These are phyloP conservation scores for Leucopternis melanops DNA, from an alignment of 2,113 vertebrate species.

Conservation along the genomic window DNA sequence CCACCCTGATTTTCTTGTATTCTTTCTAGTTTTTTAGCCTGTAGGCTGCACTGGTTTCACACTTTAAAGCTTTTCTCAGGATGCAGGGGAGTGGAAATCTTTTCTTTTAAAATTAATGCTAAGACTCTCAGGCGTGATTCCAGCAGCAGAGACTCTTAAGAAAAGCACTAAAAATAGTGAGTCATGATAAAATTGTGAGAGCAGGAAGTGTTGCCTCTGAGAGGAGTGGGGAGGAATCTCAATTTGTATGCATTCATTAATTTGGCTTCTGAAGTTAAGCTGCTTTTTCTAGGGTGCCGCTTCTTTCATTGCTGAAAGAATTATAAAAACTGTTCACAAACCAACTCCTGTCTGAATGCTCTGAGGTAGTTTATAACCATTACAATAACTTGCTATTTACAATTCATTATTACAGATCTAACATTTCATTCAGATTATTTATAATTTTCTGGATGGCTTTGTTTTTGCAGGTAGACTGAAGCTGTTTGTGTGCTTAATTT, in stretches of 20 bases:
- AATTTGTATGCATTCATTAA: constrained; percentile 46
- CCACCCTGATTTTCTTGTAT: background rate
- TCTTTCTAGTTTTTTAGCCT: background rate
- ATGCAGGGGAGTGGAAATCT: background rate
- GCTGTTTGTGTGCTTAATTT: constrained; percentile 38
- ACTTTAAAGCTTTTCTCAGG: background rate
- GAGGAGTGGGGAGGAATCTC: constrained; percentile 48
- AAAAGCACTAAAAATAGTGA: constrained; percentile 40
- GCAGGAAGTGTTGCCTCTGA: constrained; percentile 40
- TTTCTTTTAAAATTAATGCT: constrained; percentile 23
- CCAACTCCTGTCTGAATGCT: background rate
- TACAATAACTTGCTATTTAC: background rate
- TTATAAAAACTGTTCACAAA: background rate
- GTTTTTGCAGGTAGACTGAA: constrained; percentile 73
- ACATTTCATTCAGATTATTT: background rate
- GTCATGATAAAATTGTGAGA: constrained; percentile 44
- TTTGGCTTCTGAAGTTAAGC: constrained; percentile 1
- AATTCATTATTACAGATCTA: background rate
- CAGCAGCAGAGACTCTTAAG: background rate
- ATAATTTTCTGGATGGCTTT: background rate
- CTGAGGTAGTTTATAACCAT: background rate
- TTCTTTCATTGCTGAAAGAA: background rate
- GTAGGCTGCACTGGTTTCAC: background rate
- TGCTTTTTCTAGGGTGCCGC: background rate
- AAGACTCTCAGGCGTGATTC: background rate